A percentile compares a stretch with the other conserved stretches of the same genome.
These are phyloP conservation scores for Torymus tubicola DNA, from an alignment of 2,888 invertebrate genomes.

Conservation along the genomic window DNA sequence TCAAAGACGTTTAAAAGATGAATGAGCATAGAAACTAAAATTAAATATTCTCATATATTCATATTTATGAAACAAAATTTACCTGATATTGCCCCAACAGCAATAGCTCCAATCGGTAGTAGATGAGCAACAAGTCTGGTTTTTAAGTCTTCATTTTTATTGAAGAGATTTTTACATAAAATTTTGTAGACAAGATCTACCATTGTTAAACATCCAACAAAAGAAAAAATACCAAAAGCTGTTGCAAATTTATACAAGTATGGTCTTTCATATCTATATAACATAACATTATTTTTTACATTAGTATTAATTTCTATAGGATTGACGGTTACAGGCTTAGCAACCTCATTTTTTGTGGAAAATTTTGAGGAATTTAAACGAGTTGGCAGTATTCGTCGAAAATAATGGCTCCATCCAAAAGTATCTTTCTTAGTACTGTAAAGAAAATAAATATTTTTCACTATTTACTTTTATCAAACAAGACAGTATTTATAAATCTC, in stretches of 20 bases:
- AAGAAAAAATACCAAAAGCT: slow-evolving; percentile 32
- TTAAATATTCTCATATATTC: too few species aligned
- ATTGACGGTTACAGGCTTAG: not conserved
- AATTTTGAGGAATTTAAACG: slow-evolving; percentile 5
- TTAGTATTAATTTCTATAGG: slow-evolving; percentile 46
- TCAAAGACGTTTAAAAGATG: slow-evolving; percentile 6
- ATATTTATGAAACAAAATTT: slow-evolving; percentile 1
- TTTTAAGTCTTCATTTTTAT: not conserved
- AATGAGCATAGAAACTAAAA: too few species aligned
- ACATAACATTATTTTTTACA: slow-evolving; percentile 56
- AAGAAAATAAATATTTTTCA: not conserved
- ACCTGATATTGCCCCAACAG: slow-evolving; percentile 43
- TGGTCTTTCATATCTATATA: slow-evolving; percentile 56
- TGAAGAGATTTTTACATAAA: slow-evolving; percentile 44
- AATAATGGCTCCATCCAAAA: not conserved
- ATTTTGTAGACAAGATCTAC: slow-evolving; percentile 50
- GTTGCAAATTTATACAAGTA: slow-evolving; percentile 24
- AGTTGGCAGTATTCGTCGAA: not conserved
- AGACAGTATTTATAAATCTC: too few species aligned
- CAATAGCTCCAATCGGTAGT: slow-evolving; percentile 29
- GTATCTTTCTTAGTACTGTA: slow-evolving; percentile 4
- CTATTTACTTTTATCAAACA: too few species aligned
- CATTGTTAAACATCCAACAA: slow-evolving; percentile 46
- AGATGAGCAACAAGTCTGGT: slow-evolving; percentile 28
- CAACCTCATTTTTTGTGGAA: slow-evolving; percentile 1